phyloP scores from a whole-genome alignment of 2,888 invertebrate species.

The Smittia sp. region DNA sequence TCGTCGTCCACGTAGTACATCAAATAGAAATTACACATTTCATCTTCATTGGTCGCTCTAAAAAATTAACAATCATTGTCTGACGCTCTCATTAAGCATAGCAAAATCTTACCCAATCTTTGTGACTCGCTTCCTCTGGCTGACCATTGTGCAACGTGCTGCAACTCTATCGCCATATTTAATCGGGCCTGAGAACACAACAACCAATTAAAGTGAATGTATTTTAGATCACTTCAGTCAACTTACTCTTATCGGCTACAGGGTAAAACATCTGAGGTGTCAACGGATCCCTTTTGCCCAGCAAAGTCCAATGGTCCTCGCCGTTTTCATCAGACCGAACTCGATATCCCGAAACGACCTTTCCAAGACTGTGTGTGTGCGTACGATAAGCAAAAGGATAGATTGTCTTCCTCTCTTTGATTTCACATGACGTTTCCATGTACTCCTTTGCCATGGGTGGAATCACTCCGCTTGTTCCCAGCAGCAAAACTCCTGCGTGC shows the following conservation, averaged over 20 bases:
- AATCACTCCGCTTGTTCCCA: constrained; percentile 84
- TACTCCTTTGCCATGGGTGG: constrained; percentile 67
- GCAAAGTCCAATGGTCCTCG: constrained; percentile 71
- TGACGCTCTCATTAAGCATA: neutral
- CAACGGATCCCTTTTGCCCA: constrained; percentile 84
- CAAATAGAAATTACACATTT: constrained; percentile 95
- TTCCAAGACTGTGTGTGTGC: constrained; percentile 87
- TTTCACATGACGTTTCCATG: constrained; percentile 88
- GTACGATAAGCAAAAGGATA: constrained; percentile 95
- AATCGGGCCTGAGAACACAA: constrained; percentile 57
- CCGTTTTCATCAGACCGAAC: constrained; percentile 59
- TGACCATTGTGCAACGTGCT: constrained; percentile 90
- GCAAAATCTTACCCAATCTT: constrained; percentile 55
- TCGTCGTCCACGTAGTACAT: constrained; percentile 86
- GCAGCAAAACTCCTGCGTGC: constrained; percentile 84
- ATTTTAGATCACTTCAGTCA: neutral
- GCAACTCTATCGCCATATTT: constrained; percentile 72
- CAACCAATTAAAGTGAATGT: too few relatives aligned
- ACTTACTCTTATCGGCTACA: constrained; percentile 56
- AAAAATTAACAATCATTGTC: constrained; percentile 47
- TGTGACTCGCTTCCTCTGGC: constrained; percentile 62
- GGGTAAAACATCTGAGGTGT: constrained; percentile 95
- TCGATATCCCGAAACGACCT: constrained; percentile 78
- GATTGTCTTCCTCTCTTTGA: constrained; percentile 75
- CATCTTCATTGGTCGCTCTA: constrained; percentile 76